Evolutionary conservation across 2,113 vertebrate species (phyloP), one percentile per base, ranked within the genome.

Genomic region (Apodemus speciosus): DNA sequence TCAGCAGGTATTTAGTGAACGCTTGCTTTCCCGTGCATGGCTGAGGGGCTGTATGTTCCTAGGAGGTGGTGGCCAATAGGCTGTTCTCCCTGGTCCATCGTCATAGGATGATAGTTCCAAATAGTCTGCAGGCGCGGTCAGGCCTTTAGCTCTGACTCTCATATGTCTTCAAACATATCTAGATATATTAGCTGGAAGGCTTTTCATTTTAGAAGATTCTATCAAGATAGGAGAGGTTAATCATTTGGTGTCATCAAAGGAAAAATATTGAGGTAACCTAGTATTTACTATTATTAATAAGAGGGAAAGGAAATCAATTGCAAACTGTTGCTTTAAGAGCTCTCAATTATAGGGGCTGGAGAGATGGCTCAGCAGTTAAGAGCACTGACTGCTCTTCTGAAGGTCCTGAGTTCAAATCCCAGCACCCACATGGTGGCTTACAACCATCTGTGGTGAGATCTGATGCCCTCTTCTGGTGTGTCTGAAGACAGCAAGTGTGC

Each of bases 201-300:
- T 27, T 58, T 58, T 92, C 38, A 25, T 88, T 95, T 88, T 64
- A 93, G 51, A 56, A 73, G 9, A 43, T 53, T 85, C 38, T 62
- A 21, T 35, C 53, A n/a, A 46, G 6, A 6, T 46, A 79, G 68
- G 30, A 81, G 73, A 73, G 56, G 40, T 30, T 87, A 49, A 43
- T 35, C 9, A 7, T 91, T 85, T 60, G 35, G 25, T 8, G 6
- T 86, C 30, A 68, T 72, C 30, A 56, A 32, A 8, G 6, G 13
- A 81, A 85, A 56, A 60, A 4, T 46, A 20, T 5, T 38, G 53
- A 35, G 71, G 46, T 64, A 5, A 20, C 32, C 9, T 66, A 18
- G 35, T 20, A n/a, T 43, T 71, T 80, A n/a, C 58, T 35, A 32
- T 77, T 40, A 69, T 77, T 68, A 27, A 30, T 83, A 79, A 85